phyloP scores from a whole-genome alignment of 2,888 invertebrate species.

The Nowickia ferox region DNA sequence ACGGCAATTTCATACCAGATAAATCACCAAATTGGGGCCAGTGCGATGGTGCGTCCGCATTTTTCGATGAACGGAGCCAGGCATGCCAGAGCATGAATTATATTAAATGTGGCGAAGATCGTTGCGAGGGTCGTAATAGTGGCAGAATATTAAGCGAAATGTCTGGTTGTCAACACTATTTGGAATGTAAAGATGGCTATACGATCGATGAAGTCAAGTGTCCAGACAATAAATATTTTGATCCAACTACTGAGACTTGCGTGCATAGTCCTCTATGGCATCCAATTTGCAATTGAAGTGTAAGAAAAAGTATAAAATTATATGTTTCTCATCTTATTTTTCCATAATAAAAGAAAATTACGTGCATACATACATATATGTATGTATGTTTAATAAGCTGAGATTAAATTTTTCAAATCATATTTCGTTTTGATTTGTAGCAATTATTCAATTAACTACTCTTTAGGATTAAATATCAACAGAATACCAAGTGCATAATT shows the following conservation, averaged over 20 bases:
- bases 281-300: slow-evolving; percentile 71
- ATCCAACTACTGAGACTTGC: slow-evolving; percentile 74
- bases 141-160: slow-evolving; percentile 73
- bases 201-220: slow-evolving; percentile 74
- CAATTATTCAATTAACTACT: no score
- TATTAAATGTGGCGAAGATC: slow-evolving; percentile 76
- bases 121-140: slow-evolving; percentile 77
- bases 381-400: no score
- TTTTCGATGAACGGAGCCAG: slow-evolving; percentile 74
- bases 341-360: no score
- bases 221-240: slow-evolving; percentile 74
- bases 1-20: slow-evolving; percentile 73
- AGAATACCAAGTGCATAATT: no score
- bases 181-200: slow-evolving; percentile 74
- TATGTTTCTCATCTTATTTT: not conserved
- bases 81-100: slow-evolving; percentile 73
- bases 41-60: slow-evolving; percentile 73
- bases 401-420: no score
- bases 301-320: not conserved
- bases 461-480: no score
- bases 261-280: slow-evolving; percentile 69
- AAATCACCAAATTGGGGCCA: slow-evolving; percentile 74
- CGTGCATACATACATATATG: no score
- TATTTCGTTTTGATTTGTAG: no score
- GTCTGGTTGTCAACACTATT: slow-evolving; percentile 77